A percentile compares a stretch with the other conserved stretches of the same genome.
These are phyloP conservation scores for Gadus chalcogrammus DNA, from an alignment of 2,113 vertebrate species.

Conservation along the genomic window DNA sequence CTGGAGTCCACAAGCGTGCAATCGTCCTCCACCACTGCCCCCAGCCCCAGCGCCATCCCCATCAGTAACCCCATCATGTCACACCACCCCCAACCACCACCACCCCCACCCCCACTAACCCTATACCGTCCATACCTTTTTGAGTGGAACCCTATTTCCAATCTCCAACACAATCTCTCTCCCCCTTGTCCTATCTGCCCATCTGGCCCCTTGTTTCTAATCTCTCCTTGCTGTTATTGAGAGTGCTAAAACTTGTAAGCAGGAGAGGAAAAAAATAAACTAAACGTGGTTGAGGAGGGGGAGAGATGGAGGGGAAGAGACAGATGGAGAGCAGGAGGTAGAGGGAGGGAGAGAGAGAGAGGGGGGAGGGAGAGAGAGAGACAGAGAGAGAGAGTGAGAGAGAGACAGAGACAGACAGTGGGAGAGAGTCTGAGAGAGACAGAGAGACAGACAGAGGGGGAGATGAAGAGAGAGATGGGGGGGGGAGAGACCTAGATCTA, in stretches of 20 bases:
- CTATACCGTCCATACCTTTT: slow-evolving; percentile 19
- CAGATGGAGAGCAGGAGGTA: not conserved
- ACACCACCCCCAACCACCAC: not conserved
- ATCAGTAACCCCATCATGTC: slow-evolving; percentile 13
- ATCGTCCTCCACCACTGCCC: slow-evolving; percentile 35
- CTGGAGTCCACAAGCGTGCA: slow-evolving; percentile 57
- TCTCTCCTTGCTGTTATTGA: slow-evolving; percentile 2
- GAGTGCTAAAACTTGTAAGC: not conserved
- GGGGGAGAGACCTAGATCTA: too few species aligned
- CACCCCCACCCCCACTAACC: not conserved
- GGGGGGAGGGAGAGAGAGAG: slow-evolving; percentile 36
- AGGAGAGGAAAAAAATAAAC: not conserved
- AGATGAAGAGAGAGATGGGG: too few species aligned
- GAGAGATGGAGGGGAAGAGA: not conserved
- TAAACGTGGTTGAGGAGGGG: not conserved
- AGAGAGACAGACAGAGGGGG: too few species aligned
- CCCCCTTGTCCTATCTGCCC: not conserved
- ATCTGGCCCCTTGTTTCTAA: not conserved
- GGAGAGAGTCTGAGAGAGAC: not conserved
- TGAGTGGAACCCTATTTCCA: slow-evolving; percentile 40
- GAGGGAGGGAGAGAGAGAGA: slow-evolving; percentile 13
- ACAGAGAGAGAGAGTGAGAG: not conserved
- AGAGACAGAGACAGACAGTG: not conserved
- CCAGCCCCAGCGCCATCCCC: slow-evolving; percentile 24
- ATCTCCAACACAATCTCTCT: slow-evolving; percentile 44